A percentile compares a stretch with the other conserved stretches of the same genome.
Conservation (phyloP, 2,888 invertebrate species). For the Chloromyia formosa region DNA sequence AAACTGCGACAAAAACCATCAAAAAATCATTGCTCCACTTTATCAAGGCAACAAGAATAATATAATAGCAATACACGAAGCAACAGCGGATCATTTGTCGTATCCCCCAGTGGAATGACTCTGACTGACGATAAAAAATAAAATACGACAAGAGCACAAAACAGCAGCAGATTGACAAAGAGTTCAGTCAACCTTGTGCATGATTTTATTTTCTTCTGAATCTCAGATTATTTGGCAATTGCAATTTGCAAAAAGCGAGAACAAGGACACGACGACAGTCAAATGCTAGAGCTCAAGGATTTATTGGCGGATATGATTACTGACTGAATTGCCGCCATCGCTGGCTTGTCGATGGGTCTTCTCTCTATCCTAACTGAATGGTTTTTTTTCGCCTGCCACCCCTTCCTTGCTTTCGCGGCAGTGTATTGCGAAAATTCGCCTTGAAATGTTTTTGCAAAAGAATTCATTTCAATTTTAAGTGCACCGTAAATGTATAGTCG, state of each 20-base stretch:
- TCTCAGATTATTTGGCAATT: neutral
- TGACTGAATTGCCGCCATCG: too few relatives aligned
- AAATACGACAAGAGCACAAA: too few relatives aligned
- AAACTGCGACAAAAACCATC: slow-evolving; percentile 38
- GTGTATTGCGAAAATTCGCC: slow-evolving; percentile 1
- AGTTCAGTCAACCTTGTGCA: slow-evolving; percentile 37
- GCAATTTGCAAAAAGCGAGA: slow-evolving; percentile 1
- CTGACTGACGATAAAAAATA: too few relatives aligned
- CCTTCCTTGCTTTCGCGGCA: slow-evolving; percentile 3
- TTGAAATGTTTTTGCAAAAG: slow-evolving; percentile 17
- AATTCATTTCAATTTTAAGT: slow-evolving; percentile 25
- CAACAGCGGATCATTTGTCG: too few relatives aligned
- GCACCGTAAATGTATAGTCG: neutral
- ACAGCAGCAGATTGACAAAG: neutral
- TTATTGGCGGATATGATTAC: slow-evolving; percentile 16
- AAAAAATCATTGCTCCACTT: slow-evolving; percentile 42
- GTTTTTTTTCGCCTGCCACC: neutral
- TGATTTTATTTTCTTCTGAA: slow-evolving; percentile 13
- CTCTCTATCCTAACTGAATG: neutral
- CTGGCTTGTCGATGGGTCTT: too few relatives aligned
- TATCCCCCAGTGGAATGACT: too few relatives aligned
- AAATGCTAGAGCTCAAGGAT: slow-evolving; percentile 34
- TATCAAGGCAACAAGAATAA: slow-evolving; percentile 28
- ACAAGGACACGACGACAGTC: slow-evolving; percentile 28
- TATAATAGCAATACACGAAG: slow-evolving; percentile 12